Evolutionary conservation across 2,888 invertebrate genomes (phyloP).

Genomic region (Heterodera filipjevi): DNA sequence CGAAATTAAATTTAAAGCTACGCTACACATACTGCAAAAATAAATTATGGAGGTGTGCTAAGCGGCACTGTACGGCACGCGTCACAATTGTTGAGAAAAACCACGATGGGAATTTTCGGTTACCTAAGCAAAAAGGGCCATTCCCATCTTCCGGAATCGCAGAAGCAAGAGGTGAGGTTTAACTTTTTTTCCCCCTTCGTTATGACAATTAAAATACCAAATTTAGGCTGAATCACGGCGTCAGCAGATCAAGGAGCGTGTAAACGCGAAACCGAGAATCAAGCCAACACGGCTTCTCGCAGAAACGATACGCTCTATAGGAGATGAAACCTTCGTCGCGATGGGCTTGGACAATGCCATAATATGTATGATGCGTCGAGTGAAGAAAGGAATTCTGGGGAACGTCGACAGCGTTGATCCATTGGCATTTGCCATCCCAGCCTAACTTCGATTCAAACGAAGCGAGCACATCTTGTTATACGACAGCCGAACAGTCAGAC

Average conservation of each 20-base stretch:
- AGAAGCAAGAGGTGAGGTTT: neutral
- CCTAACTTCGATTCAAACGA: neutral
- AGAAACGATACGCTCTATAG: neutral
- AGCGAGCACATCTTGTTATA: constrained; percentile 13
- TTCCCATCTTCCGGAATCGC: neutral
- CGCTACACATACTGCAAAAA: neutral
- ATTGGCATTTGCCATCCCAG: constrained; percentile 16
- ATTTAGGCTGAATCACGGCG: constrained; percentile 1
- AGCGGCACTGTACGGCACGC: neutral
- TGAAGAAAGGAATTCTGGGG: neutral
- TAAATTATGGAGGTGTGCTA: neutral
- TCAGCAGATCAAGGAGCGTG: neutral
- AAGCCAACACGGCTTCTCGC: constrained; percentile 14
- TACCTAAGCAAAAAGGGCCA: neutral
- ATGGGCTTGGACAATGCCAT: constrained; percentile 20
- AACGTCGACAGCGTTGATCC: constrained; percentile 5
- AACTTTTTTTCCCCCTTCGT: too few species aligned
- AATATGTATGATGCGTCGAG: neutral
- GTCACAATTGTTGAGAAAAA: neutral
- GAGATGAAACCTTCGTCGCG: constrained; percentile 16
- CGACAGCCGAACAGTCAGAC: neutral
- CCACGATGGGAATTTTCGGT: neutral
- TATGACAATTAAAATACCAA: neutral
- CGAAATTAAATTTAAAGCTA: neutral
- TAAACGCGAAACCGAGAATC: constrained; percentile 11